A percentile compares a stretch with the other conserved stretches of the same genome.
Evolutionary conservation across 2,113 vertebrate species (phyloP).

Genomic region (Ceyx cyanopectus): DNA sequence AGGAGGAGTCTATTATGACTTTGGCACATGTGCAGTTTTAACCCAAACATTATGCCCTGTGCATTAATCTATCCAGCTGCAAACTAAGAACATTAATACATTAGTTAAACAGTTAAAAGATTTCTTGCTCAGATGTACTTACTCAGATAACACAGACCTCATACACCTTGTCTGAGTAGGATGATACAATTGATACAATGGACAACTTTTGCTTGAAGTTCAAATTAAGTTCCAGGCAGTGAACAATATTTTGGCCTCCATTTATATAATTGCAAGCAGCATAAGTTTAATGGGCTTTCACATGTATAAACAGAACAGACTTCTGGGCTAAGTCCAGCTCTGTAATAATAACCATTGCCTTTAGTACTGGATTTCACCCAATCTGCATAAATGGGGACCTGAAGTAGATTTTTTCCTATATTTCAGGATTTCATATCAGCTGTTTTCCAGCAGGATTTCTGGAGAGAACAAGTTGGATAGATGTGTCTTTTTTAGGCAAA

Average conservation of each 20-base stretch:
- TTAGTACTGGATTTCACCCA: conserved; percentile 29
- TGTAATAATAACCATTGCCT: conserved; percentile 28
- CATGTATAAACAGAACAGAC: conserved; percentile 6
- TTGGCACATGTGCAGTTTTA: neutral
- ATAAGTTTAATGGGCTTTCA: neutral
- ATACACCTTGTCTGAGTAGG: neutral
- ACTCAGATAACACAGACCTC: neutral
- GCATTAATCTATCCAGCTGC: neutral
- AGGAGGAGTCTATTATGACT: neutral
- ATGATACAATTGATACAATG: neutral
- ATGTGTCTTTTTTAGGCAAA: neutral
- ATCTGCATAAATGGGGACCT: neutral
- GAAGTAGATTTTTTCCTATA: conserved; percentile 1
- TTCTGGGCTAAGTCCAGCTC: conserved; percentile 19
- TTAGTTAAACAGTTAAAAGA: neutral
- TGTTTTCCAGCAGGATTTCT: conserved; percentile 10
- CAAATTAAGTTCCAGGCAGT: neutral
- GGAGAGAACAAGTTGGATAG: neutral
- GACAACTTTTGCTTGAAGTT: neutral
- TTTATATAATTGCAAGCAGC: neutral
- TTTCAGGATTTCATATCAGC: conserved; percentile 18
- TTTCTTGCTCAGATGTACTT: neutral
- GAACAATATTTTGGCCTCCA: neutral
- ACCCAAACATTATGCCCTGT: neutral
- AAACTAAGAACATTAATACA: neutral